Conservation (phyloP, 1,140 invertebrate genomes). For the Eumaeus atala region DNA sequence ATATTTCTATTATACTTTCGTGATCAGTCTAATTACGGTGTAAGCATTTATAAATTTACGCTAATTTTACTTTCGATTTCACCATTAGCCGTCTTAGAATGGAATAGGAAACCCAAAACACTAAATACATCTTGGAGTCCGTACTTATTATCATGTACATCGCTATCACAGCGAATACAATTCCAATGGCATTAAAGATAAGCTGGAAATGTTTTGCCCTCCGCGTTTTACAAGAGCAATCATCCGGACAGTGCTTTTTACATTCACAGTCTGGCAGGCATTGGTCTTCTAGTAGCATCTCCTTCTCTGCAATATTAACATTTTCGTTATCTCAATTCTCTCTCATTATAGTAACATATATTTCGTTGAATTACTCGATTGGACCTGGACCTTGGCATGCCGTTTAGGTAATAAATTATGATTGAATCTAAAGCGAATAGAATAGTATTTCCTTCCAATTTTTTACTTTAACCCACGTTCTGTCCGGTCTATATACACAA, state of each 20-base stretch:
- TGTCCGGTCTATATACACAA: no score
- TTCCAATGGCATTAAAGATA: constrained; percentile 43
- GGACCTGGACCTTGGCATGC: no score
- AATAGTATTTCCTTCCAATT: no score
- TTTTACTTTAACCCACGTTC: no score
- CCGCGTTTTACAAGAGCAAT: constrained; percentile 35
- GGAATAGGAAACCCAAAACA: constrained; percentile 57
- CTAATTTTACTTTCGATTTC: constrained; percentile 37
- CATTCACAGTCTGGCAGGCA: constrained; percentile 30
- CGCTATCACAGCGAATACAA: constrained; percentile 45
- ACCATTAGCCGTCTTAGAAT: constrained; percentile 48
- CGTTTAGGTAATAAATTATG: no score
- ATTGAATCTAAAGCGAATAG: no score
- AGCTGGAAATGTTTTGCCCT: constrained; percentile 26
- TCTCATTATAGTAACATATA: no score
- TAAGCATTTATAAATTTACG: constrained; percentile 9
- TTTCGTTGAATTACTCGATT: no score
- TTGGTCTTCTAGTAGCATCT: constrained; percentile 11
- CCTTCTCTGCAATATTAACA: constrained; percentile 2
- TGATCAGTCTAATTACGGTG: constrained; percentile 4
- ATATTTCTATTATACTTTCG: background rate
- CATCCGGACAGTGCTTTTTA: constrained; percentile 31
- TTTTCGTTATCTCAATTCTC: no score
- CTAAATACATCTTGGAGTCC: constrained; percentile 51
- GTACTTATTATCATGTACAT: constrained; percentile 53